Base-by-base conservation (phyloP, 2,797 vertebrate species). In the Oceanodroma leucorhoa region DNA sequence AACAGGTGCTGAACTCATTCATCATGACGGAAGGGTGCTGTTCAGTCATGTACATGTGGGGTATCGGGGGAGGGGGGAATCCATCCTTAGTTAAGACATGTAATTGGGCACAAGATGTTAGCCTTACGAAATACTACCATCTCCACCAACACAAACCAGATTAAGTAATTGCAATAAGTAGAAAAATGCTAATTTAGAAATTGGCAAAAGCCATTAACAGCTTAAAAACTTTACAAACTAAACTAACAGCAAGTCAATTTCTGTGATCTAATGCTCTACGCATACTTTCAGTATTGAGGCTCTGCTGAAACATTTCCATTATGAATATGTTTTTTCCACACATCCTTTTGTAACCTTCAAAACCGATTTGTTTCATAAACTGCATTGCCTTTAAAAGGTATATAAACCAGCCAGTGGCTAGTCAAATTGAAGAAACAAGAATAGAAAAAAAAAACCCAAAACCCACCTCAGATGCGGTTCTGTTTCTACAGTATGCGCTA, bases 61-160 rank as follows among this genome's bases (percentile, higher is more conserved):
- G 0, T 12, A 4, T 3, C 1, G 0, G 36, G 38, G 29, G 26
- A 32, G 8, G 13, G 40, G 24, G n/a, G 43, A 69, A 34, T 14
- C 29, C 41, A 20, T 38, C 77, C 64, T 45, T 36, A 14, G 23
- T 21, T 66, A 53, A 43, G 1, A 6, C 10, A 9, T 8, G 0
- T 5, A 30, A 30, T 0, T 22, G 53, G 43, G 51, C 43, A 86
- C 22, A 29, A 36, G 79, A 15, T 22, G 57, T 48, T 61, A 80
- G 48, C 62, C 46, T 75, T 36, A 61, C 30, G 58, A 29, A 75
- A 62, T 20, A 14, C 20, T 18, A 0, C 15, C 50, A 40, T 54
- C 51, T 73, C 45, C 77, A 75, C 46, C 67, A 81, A 54, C 79
- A 87, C 75, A 76, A 86, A 83, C 53, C 32, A 53, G 40, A 51